Conservation (phyloP, 2,113 vertebrate species). For the Telmatochromis sp. region DNA sequence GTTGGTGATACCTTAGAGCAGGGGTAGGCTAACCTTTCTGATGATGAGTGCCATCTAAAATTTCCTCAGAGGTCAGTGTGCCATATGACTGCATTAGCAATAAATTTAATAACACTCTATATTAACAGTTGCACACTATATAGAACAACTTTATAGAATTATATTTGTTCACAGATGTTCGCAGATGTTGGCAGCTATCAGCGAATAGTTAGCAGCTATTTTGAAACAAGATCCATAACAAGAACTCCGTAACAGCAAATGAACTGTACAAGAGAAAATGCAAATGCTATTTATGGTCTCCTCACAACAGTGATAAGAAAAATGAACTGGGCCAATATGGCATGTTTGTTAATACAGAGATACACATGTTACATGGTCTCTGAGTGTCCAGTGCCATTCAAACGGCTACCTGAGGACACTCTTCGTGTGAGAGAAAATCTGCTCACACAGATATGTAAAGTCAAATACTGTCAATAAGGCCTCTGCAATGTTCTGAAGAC, state of each 20-base stretch:
- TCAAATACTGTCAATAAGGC: fast-evolving
- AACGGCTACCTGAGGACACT: neutral
- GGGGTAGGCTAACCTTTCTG: neutral
- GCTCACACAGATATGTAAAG: neutral
- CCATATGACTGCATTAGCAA: neutral
- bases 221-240: neutral
- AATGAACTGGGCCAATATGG: fast-evolving
- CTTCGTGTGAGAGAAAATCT: neutral
- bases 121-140: neutral
- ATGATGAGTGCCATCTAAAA: neutral
- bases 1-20: neutral
- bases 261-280: fast-evolving
- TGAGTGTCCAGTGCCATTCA: neutral
- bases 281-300: neutral
- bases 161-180: fast-evolving
- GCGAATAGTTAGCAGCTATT: neutral
- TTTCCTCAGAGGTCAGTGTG: neutral
- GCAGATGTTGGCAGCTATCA: neutral
- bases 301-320: neutral
- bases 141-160: neutral
- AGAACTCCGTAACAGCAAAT: neutral
- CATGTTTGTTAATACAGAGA: neutral
- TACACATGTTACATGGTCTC: neutral
- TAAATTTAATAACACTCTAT: neutral
- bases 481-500: neutral